These are phyloP conservation scores for Trichogramma dendrolimi DNA, from an alignment of 2,888 invertebrate genomes.

Conservation along the genomic window DNA sequence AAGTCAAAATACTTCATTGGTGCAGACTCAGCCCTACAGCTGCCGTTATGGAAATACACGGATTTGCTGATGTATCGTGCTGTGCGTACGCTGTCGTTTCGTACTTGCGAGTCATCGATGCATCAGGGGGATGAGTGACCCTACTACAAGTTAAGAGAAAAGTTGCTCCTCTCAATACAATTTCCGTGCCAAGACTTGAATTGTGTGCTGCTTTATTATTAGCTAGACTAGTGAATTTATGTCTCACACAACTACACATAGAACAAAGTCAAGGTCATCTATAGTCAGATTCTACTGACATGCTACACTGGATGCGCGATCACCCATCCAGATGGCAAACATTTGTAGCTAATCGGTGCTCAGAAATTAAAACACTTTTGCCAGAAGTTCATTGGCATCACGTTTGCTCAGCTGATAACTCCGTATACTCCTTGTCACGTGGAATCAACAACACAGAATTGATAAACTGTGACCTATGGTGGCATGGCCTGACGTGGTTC, in stretches of 20 bases:
- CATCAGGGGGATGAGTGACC: too few relatives aligned
- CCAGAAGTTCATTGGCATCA: background rate
- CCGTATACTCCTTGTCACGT: background rate
- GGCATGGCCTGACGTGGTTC: background rate
- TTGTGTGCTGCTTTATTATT: background rate
- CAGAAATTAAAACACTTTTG: background rate
- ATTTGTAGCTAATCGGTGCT: slow-evolving; percentile 1
- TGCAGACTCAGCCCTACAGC: too few relatives aligned
- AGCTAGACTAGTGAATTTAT: background rate
- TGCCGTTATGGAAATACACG: too few relatives aligned
- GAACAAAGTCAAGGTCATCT: too few relatives aligned
- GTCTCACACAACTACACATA: too few relatives aligned
- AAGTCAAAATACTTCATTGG: too few relatives aligned
- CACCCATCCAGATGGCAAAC: background rate
- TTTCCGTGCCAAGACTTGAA: background rate
- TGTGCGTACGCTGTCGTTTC: too few relatives aligned
- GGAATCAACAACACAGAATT: background rate
- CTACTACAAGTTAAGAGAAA: too few relatives aligned
- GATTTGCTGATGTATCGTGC: too few relatives aligned
- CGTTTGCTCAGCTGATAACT: background rate
- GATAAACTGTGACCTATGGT: background rate
- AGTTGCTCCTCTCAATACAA: background rate
- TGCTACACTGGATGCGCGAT: too few relatives aligned
- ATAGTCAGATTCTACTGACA: too few relatives aligned
- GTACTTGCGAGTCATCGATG: too few relatives aligned